Percentiles rank a stretch among this genome's conserved stretches.
Evolutionary conservation across 2,888 invertebrate species (phyloP).

Genomic region (Ischnus inquisitorius): DNA sequence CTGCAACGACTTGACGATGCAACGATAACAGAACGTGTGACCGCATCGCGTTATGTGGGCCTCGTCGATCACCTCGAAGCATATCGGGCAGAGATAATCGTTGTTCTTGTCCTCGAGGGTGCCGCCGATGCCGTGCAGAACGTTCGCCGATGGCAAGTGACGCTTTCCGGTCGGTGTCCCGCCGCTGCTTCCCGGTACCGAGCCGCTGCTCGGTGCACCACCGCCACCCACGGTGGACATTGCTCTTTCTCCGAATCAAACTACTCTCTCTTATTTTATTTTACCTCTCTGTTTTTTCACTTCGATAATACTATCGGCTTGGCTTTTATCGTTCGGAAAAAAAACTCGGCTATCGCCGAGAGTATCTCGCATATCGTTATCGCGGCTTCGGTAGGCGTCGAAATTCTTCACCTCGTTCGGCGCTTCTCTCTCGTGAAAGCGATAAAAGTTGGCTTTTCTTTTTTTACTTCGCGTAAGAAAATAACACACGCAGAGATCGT

Average conservation of each 20-base stretch:
- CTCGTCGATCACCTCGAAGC: conserved; percentile 95
- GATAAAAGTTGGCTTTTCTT: conserved; percentile 63
- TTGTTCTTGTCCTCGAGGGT: conserved; percentile 90
- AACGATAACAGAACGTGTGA: conserved; percentile 95
- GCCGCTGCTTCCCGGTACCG: conserved; percentile 75
- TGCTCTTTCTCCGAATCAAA: not conserved
- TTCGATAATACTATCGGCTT: not conserved
- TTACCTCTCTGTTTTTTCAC: not conserved
- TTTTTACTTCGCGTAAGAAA: not conserved
- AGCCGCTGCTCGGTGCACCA: conserved; percentile 74
- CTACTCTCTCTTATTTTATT: conserved; percentile 13
- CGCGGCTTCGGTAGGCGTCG: not conserved
- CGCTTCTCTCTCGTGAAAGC: conserved; percentile 19
- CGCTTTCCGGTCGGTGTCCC: conserved; percentile 86
- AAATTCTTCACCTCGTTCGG: conserved; percentile 55
- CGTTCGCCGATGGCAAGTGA: conserved; percentile 83
- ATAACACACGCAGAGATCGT: not conserved
- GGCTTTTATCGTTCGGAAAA: not conserved
- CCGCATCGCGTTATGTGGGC: conserved; percentile 97
- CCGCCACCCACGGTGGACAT: conserved; percentile 60
- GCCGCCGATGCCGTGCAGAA: conserved; percentile 89
- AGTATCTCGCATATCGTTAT: not conserved
- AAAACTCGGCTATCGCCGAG: not conserved
- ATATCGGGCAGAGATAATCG: conserved; percentile 92
- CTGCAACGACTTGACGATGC: conserved; percentile 91